Evolutionary conservation across 2,113 vertebrate genomes (phyloP), one percentile per base, ranked within the genome.

Genomic region (Nerophis lumbriciformis): DNA sequence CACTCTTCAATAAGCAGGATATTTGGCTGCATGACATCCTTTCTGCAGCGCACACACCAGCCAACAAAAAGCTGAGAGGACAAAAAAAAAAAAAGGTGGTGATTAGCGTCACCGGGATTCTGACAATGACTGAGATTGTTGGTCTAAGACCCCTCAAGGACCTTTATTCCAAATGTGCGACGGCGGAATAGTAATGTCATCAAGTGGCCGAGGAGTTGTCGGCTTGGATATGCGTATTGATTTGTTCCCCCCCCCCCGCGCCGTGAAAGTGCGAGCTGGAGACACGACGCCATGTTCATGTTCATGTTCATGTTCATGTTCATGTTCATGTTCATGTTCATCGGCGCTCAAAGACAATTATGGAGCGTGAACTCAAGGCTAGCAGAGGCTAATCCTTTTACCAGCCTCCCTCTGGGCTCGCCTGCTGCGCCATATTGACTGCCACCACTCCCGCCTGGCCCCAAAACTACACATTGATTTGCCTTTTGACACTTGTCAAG

Each of bases 381-480:
- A 73, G 71, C 74, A 75, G 80, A 84, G 77, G 85, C 70, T 88
- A 88, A 90, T 90, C 87, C 87, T 83, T 83, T 90, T 90, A 90
- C 78, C 78, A 74, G 70, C 63, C 80, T 82, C 76, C 83, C 78
- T 63, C 53, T 19, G 64, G 81, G 71, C 75, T 69, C 62, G 66
- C 77, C 68, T 80, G 77, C 74, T 75, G 78, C 63, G 75, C 56
- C 71, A 80, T 89, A 89, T 88, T 83, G 86, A 88, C 83, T 82
- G 48, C 66, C 69, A 63, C 70, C 75, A 84, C 86, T 85, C 80
- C 76, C 61, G 78, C 77, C 83, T 79, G 76, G 64, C 79, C 81
- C 76, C 72, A 83, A 84, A 88, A 89, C 87, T 88, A 88, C 85
- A 77, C 89, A 90, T 90, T 72, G 87, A 90, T 91, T 90, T 85